phyloP scores from a whole-genome alignment of 2,113 vertebrate genomes.

The Thamnaconus septentrionalis region DNA sequence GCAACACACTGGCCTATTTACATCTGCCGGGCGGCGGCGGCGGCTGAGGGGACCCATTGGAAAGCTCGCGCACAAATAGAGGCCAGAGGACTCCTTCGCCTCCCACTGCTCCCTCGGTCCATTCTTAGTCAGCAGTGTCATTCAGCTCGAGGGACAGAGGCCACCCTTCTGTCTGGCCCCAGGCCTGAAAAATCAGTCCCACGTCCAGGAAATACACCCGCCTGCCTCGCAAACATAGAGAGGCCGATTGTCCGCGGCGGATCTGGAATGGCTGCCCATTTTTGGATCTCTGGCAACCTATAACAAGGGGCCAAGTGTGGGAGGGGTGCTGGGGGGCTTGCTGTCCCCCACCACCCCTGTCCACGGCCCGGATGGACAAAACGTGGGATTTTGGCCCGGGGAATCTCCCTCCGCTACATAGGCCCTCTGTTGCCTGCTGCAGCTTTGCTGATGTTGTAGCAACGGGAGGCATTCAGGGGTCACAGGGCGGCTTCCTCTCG shows the following conservation, averaged over 20 bases:
- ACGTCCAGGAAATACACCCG: slow-evolving; percentile 76
- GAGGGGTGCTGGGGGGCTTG: slow-evolving; percentile 11
- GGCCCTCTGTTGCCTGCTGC: slow-evolving; percentile 44
- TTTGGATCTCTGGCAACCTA: slow-evolving; percentile 70
- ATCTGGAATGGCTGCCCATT: slow-evolving; percentile 76
- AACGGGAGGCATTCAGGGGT: slow-evolving; percentile 31
- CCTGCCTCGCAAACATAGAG: slow-evolving; percentile 64
- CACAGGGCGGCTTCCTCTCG: slow-evolving; percentile 42
- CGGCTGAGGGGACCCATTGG: slow-evolving; percentile 58
- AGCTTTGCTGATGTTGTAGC: slow-evolving; percentile 6
- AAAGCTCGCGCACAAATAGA: slow-evolving; percentile 55
- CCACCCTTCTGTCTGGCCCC: slow-evolving; percentile 75
- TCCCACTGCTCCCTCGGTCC: slow-evolving; percentile 49
- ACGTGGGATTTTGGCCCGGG: slow-evolving; percentile 51
- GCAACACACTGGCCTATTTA: slow-evolving; percentile 63
- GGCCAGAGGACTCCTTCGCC: slow-evolving; percentile 41
- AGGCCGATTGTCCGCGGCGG: slow-evolving; percentile 76
- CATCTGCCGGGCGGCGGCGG: slow-evolving; percentile 30
- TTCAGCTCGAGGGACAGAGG: slow-evolving; percentile 74
- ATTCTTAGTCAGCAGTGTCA: slow-evolving; percentile 68
- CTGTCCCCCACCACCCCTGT: slow-evolving; percentile 40
- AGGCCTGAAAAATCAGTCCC: slow-evolving; percentile 75
- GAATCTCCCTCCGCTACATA: slow-evolving; percentile 62
- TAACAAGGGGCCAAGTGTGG: slow-evolving; percentile 22
- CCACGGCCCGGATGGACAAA: slow-evolving; percentile 57